Evolutionary conservation across 2,113 vertebrate genomes (phyloP), one percentile per base, ranked within the genome.

Genomic region (Ornithorhynchus anatinus): DNA sequence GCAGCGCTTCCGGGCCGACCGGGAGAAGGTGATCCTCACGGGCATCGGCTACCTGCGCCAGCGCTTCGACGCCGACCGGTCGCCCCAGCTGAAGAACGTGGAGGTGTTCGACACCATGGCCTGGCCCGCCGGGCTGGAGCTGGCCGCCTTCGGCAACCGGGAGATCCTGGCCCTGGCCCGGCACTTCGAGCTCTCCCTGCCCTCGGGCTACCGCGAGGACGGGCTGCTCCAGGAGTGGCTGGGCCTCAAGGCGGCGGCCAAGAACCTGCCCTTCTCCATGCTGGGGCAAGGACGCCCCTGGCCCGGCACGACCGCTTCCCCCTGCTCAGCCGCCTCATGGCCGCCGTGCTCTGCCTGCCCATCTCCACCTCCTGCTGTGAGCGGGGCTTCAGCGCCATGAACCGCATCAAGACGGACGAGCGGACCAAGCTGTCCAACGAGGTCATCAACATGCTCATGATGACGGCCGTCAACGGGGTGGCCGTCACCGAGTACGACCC

Each of bases 381-480:
- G 57, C 72, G 77, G 2, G 82, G 75, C 1, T 83, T 79, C 59
- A 66, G 52, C 17, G 80, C 60, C 59, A 79, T 85, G 77, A 69
- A 42, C 48, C 59, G 59, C 23, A 83, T 87, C 61, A 77, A 51
- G 65, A 87, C 80, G 0, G 63, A 83, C 0, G 80, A 83, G 69
- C 76, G 82, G 22, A 77, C 75, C 69, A 83, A 85, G 47, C 85
- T 87, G 11, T 83, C 85, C 65, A 81, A 20, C 0, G 80, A 83
- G 48, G 77, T 85, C 45, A 52, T 79, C 42, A 72, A 79, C 63
- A 81, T 54, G 57, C 85, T 87, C 6, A 60, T 87, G 85, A 81
- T 79, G 80, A 77, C 83, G 1, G 82, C 75, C 0, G 77, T 83
- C 38, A 87, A 83, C 0, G 80, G 77, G 0, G 77, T 85, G 42